Conservation (phyloP, 2,888 invertebrate genomes). For the Liopterus haemorrhoidalis region DNA sequence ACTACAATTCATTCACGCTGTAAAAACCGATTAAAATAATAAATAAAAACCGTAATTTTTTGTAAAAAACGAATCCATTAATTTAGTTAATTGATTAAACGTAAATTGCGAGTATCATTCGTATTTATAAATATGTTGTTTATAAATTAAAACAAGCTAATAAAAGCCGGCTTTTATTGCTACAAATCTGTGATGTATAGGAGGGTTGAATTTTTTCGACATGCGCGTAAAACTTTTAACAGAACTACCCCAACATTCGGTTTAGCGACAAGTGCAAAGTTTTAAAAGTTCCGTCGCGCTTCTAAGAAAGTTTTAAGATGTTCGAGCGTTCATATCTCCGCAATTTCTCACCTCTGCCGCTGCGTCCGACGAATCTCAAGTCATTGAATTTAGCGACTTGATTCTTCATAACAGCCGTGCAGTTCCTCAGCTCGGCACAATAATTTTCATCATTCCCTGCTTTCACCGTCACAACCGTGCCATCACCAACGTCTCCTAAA, state of each 20-base stretch:
- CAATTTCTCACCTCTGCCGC: constrained; percentile 79
- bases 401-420: constrained; percentile 91
- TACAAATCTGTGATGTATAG: no score
- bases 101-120: no score
- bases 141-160: no score
- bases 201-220: constrained; percentile 7
- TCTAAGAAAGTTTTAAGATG: constrained; percentile 18
- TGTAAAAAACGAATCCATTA: neutral
- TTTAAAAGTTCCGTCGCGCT: constrained; percentile 17
- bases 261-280: constrained; percentile 17
- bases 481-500: constrained; percentile 87
- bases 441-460: constrained; percentile 98
- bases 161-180: no score
- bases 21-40: neutral
- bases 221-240: constrained; percentile 5
- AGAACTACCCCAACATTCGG: constrained; percentile 18
- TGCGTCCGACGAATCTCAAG: constrained; percentile 92
- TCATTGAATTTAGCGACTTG: constrained; percentile 98
- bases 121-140: no score
- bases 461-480: constrained; percentile 85
- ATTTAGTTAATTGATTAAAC: neutral
- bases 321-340: constrained; percentile 20
- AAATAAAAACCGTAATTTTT: neutral
- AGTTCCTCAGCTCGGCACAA: constrained; percentile 89
- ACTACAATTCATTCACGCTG: no score